Evolutionary conservation across 1,140 invertebrate species (phyloP).

Genomic region (Trichogramma pretiosum): DNA sequence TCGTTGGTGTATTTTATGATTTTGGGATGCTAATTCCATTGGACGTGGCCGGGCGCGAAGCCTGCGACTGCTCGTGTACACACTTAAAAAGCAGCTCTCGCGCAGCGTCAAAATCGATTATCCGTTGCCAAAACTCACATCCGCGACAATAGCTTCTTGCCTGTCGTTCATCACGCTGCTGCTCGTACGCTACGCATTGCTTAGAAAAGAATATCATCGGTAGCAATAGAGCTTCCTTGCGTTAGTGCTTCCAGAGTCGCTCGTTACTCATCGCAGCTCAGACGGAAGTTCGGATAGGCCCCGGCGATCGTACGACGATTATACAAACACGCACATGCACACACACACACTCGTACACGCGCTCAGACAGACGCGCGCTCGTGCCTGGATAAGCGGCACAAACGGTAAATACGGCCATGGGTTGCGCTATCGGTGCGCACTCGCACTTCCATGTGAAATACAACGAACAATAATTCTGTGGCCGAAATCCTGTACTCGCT

Average conservation of each 20-base stretch:
- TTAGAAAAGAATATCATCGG: no score
- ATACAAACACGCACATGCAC: neutral
- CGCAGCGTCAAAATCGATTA: neutral
- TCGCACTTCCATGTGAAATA: slow-evolving; percentile 26
- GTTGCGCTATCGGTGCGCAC: slow-evolving; percentile 25
- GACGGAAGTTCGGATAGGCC: neutral
- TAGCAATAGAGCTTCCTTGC: no score
- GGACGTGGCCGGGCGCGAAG: neutral
- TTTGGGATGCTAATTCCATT: slow-evolving; percentile 2
- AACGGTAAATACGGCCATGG: slow-evolving; percentile 30
- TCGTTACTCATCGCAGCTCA: no score
- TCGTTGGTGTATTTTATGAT: neutral
- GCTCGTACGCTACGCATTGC: no score
- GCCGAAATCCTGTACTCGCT: no score
- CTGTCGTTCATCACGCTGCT: neutral
- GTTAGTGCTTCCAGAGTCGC: no score
- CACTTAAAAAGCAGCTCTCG: neutral
- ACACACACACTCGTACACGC: neutral
- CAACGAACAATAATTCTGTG: slow-evolving; percentile 33
- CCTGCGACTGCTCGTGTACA: neutral
- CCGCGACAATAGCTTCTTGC: neutral
- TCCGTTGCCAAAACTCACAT: neutral
- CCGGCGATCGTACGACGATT: slow-evolving; percentile 1
- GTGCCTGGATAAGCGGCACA: slow-evolving; percentile 5
- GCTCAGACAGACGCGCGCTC: no score